A percentile compares a stretch with the other conserved stretches of the same genome.
Evolutionary conservation across 2,888 invertebrate species (phyloP).

Genomic region (Malthinus flaveolus): DNA sequence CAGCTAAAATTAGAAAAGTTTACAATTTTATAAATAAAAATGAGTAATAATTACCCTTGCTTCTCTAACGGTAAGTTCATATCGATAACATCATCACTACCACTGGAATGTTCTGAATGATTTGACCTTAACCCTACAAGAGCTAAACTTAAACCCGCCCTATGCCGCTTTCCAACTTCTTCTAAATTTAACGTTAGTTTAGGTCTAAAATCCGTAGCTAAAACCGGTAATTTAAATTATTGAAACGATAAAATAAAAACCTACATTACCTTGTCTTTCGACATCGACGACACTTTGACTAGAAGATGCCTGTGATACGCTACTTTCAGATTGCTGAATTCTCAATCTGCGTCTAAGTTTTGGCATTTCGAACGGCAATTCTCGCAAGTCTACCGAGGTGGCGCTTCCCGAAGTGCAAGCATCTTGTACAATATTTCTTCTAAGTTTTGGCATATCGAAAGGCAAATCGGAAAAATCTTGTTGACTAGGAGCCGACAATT

Average conservation of each 20-base stretch:
- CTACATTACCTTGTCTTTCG: slow-evolving; percentile 63
- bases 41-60: slow-evolving; percentile 69
- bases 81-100: slow-evolving; percentile 77
- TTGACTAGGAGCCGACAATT: slow-evolving; percentile 57
- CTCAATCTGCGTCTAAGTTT: slow-evolving; percentile 78
- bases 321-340: slow-evolving; percentile 66
- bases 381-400: slow-evolving; percentile 75
- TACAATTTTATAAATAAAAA: neutral
- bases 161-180: slow-evolving; percentile 57
- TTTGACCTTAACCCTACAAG: slow-evolving; percentile 53
- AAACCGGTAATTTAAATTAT: slow-evolving; percentile 17
- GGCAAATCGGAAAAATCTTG: slow-evolving; percentile 79
- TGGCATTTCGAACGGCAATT: slow-evolving; percentile 91
- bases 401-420: slow-evolving; percentile 72
- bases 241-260: neutral
- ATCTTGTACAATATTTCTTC: slow-evolving; percentile 69
- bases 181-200: slow-evolving; percentile 77
- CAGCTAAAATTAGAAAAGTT: slow-evolving; percentile 61
- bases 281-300: slow-evolving; percentile 79
- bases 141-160: slow-evolving; percentile 53
- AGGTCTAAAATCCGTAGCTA: slow-evolving; percentile 58
- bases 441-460: slow-evolving; percentile 87
- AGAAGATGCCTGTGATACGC: slow-evolving; percentile 79
- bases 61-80: slow-evolving; percentile 80
- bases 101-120: slow-evolving; percentile 57